Conservation (phyloP, 2,797 vertebrate genomes). For the Serranus cabrilla region DNA sequence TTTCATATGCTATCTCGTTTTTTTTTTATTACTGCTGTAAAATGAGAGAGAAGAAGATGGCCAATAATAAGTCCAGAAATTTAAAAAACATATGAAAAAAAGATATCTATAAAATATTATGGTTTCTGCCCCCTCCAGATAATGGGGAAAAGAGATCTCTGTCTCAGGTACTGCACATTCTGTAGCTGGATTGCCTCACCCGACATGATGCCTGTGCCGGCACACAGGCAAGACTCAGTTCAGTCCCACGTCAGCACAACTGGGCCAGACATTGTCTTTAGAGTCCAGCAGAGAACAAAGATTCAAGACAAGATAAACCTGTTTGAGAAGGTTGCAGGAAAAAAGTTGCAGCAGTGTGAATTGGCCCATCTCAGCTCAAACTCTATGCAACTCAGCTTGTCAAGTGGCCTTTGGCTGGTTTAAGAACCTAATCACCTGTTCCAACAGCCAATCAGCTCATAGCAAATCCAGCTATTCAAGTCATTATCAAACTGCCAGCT, state of each 20-base stretch:
- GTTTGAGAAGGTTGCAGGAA: too few relatives aligned
- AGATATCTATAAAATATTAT: not conserved
- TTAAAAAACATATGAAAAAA: not conserved
- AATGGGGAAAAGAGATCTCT: not conserved
- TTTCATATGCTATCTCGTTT: slow-evolving; percentile 1
- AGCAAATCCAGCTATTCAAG: too few relatives aligned
- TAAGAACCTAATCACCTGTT: too few relatives aligned
- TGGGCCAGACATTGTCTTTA: too few relatives aligned
- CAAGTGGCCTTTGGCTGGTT: too few relatives aligned
- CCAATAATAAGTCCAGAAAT: not conserved
- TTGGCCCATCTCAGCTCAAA: too few relatives aligned
- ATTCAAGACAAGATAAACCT: too few relatives aligned
- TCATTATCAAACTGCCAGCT: too few relatives aligned
- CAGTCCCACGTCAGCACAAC: not conserved
- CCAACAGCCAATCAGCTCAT: too few relatives aligned
- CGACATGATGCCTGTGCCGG: not conserved
- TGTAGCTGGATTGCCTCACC: not conserved
- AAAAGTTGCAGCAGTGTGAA: too few relatives aligned
- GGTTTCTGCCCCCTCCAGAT: not conserved
- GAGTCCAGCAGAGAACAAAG: too few relatives aligned
- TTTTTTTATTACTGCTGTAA: not conserved
- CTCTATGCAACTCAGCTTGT: too few relatives aligned
- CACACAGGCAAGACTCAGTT: not conserved
- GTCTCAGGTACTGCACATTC: not conserved
- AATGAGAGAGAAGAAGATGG: not conserved